phyloP scores from a whole-genome alignment of 2,797 vertebrate genomes.

The Eulemur coronatus region DNA sequence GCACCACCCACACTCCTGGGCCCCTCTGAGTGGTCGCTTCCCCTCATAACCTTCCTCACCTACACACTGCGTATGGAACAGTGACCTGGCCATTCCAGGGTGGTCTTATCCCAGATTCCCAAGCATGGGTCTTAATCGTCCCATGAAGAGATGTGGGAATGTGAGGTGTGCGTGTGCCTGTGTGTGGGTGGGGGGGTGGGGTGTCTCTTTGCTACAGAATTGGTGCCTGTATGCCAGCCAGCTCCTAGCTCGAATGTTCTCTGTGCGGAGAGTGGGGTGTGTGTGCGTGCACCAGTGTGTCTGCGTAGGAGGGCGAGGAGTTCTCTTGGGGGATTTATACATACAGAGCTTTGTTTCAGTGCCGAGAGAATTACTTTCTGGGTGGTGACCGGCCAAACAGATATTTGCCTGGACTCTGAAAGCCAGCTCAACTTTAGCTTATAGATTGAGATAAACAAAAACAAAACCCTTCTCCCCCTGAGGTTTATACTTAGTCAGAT shows the following conservation, averaged over 20 bases:
- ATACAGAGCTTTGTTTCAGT: not conserved
- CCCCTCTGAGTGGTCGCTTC: not conserved
- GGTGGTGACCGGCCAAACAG: not conserved
- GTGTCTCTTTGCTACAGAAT: not conserved
- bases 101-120: not conserved
- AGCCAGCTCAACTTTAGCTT: not conserved
- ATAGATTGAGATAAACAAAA: not conserved
- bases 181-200: not conserved
- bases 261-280: not conserved
- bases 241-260: constrained; percentile 1
- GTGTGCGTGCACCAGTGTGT: not conserved
- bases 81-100: not conserved
- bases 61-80: not conserved
- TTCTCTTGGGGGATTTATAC: constrained; percentile 2
- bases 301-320: constrained; percentile 27
- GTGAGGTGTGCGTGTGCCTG: not conserved
- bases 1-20: not conserved
- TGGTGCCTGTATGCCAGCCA: not conserved
- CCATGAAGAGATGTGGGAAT: not conserved
- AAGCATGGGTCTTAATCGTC: not conserved
- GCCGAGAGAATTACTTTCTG: constrained; percentile 25
- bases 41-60: not conserved
- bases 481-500: constrained; percentile 51
- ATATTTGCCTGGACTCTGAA: constrained; percentile 18
- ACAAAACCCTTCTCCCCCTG: not conserved